Evolutionary conservation across 2,888 invertebrate genomes (phyloP).

Genomic region (Acanthoscelides obtectus): DNA sequence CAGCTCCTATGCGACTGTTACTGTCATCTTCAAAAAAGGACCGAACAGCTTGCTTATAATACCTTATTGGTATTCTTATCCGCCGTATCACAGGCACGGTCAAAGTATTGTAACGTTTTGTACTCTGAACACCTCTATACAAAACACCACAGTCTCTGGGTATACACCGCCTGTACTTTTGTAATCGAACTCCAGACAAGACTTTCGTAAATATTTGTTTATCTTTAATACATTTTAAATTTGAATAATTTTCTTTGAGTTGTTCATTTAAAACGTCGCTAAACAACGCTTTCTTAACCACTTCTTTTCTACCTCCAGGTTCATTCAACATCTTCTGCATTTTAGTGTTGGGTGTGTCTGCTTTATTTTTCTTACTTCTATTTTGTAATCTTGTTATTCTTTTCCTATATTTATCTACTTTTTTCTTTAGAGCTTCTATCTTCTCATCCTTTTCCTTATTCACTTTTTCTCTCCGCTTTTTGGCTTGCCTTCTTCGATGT

Average conservation of each 20-base stretch:
- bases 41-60: too few relatives aligned
- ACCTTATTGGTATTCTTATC: too few relatives aligned
- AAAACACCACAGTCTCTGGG: neutral
- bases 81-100: too few relatives aligned
- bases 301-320: neutral
- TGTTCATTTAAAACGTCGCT: constrained; percentile 3
- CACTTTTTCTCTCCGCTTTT: neutral
- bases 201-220: constrained; percentile 3
- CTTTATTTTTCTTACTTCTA: too few relatives aligned
- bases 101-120: too few relatives aligned
- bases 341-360: too few relatives aligned
- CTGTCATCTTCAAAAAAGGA: too few relatives aligned
- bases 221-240: neutral
- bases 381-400: neutral
- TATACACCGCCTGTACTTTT: neutral
- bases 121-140: too few relatives aligned
- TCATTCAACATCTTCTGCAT: neutral
- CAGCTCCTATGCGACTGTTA: too few relatives aligned
- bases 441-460: neutral
- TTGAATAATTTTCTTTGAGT: constrained; percentile 4
- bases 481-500: neutral
- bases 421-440: neutral
- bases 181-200: neutral
- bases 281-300: constrained; percentile 3
- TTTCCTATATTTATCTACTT: neutral